Evolutionary conservation across 2,888 invertebrate genomes (phyloP), one percentile per base, ranked within the genome.

Genomic region (Lasioglossum calceatum): DNA sequence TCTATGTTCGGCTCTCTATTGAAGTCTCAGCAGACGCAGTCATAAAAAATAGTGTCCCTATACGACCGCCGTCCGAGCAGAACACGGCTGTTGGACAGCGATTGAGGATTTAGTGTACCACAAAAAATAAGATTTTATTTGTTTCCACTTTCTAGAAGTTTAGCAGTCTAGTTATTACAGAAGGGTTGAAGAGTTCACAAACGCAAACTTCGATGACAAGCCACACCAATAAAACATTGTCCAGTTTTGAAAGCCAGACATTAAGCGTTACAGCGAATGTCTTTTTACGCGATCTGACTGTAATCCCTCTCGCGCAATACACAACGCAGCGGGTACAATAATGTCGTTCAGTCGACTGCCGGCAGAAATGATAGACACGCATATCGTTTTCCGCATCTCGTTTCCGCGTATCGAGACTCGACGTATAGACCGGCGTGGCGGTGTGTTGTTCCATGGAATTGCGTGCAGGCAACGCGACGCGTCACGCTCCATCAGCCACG

Each of bases 311-410:
- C 4, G n/a, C 42, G 71, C n/a, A 14, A 71, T 42, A n/a, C n/a
- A n/a, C 42, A 42, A 14, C n/a, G n/a, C 42, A 39, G 42, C 36
- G 36, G 71, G 32, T 19, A 14, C 79, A 27, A 84, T 77, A 70
- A 74, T 67, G 73, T 80, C 73, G 80, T 76, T 75, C 27, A 23
- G 39, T 61, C 27, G 75, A 32, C 36, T 61, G 32, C 50, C 42
- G 32, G 19, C 72, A 47, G 72, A 77, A 78, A 78, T 75, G 44
- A 71, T 50, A 44, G 32, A 61, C 61, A 39, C 75, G 44, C 77
- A 23, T 85, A 81, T 85, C 77, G 80, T 32, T 77, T 81, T 81
- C 84, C 81, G 85, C 71, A 74, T 85, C 81, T 86, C 77, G 86
- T 85, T 85, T 85, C 77, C 81, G 77, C 36, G 16, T 27, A 77